Conservation (phyloP, 2,113 vertebrate species). For the Genyomyrus donnyi region DNA sequence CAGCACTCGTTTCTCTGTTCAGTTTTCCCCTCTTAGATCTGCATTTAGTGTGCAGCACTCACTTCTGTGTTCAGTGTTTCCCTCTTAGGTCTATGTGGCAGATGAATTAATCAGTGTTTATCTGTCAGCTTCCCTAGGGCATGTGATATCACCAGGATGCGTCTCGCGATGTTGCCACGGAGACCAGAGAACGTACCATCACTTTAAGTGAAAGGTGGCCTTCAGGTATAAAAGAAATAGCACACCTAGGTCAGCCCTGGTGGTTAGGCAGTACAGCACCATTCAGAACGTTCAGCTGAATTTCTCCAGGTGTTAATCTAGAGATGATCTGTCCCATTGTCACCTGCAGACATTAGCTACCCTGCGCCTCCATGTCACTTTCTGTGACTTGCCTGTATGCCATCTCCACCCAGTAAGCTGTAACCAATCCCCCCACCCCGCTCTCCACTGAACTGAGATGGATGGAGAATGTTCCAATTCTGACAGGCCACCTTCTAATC, state of each 20-base stretch:
- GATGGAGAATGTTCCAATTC: slow-evolving; percentile 39
- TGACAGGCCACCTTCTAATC: slow-evolving; percentile 36
- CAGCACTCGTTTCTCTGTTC: not conserved
- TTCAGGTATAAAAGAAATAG: not conserved
- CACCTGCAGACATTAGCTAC: not conserved
- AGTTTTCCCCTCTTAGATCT: not conserved
- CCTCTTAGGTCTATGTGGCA: not conserved
- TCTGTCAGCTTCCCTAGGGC: not conserved
- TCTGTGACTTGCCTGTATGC: slow-evolving; percentile 50
- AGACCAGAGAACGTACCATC: not conserved
- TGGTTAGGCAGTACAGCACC: not conserved
- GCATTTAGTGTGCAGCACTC: not conserved
- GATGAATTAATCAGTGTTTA: not conserved
- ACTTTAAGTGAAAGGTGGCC: not conserved
- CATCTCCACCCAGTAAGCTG: slow-evolving; percentile 52
- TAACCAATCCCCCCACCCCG: slow-evolving; percentile 43
- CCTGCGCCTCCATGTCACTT: not conserved
- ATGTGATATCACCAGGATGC: not conserved
- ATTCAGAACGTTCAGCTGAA: not conserved
- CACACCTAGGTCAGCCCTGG: not conserved
- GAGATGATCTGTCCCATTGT: not conserved
- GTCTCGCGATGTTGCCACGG: not conserved
- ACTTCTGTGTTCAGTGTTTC: not conserved
- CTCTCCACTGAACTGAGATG: slow-evolving; percentile 48
- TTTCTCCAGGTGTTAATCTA: not conserved